Evolutionary conservation across 2,797 vertebrate genomes (phyloP).

Genomic region (Gouania willdenowi): DNA sequence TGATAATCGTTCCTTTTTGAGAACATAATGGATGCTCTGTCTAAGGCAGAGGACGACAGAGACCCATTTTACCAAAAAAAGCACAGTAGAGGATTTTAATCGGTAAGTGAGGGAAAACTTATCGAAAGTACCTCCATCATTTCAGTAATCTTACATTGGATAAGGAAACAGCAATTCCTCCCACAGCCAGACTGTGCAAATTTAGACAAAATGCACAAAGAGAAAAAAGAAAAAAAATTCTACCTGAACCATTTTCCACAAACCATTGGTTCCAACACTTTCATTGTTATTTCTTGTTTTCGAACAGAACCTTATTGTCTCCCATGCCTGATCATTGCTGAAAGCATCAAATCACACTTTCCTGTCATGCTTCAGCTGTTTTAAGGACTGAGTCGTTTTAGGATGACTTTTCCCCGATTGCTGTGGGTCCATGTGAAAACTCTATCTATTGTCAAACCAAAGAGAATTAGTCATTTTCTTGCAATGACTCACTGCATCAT

Average conservation of each 20-base stretch:
- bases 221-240: too few relatives aligned
- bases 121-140: slow-evolving; percentile 45
- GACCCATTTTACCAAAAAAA: slow-evolving; percentile 31
- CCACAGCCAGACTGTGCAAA: too few relatives aligned
- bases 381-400: slow-evolving; percentile 18
- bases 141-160: slow-evolving; percentile 16
- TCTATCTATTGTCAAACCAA: slow-evolving; percentile 39
- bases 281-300: slow-evolving; percentile 17
- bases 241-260: too few relatives aligned
- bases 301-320: slow-evolving; percentile 24
- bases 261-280: not conserved
- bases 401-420: slow-evolving; percentile 22
- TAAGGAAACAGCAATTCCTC: not conserved
- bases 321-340: slow-evolving; percentile 20
- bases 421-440: slow-evolving; percentile 35
- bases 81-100: slow-evolving; percentile 34
- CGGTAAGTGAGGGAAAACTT: slow-evolving; percentile 41
- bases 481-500: slow-evolving; percentile 5
- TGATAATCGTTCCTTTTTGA: slow-evolving; percentile 68
- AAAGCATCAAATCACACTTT: slow-evolving; percentile 15
- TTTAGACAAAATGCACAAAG: too few relatives aligned
- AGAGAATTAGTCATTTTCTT: slow-evolving; percentile 22
- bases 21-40: slow-evolving; percentile 72
- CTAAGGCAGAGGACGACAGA: slow-evolving; percentile 29
- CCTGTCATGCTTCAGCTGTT: slow-evolving; percentile 24